Conservation (phyloP, 2,113 vertebrate genomes). For the Accipiter virgatus region DNA sequence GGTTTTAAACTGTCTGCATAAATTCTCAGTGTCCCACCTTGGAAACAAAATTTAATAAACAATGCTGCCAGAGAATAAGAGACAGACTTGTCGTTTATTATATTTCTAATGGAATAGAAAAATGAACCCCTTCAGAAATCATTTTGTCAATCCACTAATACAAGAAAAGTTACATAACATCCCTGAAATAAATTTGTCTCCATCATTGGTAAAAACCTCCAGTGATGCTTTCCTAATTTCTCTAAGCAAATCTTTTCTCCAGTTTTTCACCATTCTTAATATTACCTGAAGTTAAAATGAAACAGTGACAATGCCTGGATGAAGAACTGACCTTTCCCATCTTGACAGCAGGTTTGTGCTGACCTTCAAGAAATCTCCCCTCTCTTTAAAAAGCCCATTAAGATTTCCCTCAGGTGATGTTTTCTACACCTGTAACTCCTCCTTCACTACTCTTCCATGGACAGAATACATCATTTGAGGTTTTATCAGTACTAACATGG, state of each 20-base stretch:
- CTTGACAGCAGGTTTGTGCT: not conserved
- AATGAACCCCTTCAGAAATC: not conserved
- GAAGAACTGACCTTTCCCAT: not conserved
- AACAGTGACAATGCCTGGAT: not conserved
- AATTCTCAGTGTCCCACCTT: constrained; percentile 94
- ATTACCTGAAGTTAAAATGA: not conserved
- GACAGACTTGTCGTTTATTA: not conserved
- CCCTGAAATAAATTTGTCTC: not conserved
- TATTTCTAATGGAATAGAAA: not conserved
- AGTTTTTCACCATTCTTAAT: not conserved
- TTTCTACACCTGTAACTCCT: not conserved
- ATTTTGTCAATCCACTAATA: not conserved
- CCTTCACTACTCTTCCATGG: not conserved
- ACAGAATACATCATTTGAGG: not conserved
- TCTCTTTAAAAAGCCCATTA: not conserved
- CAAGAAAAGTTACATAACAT: not conserved
- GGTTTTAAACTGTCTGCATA: constrained; percentile 97
- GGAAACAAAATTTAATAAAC: constrained; percentile 9
- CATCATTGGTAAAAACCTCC: not conserved
- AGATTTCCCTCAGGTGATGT: not conserved
- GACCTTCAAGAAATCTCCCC: not conserved
- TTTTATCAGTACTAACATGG: not conserved
- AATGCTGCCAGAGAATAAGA: not conserved
- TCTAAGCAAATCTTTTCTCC: not conserved
- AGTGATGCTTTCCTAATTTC: not conserved